Evolutionary conservation across 1,140 invertebrate species (phyloP).

Genomic region (Scaptodrosophila lebanonensis): DNA sequence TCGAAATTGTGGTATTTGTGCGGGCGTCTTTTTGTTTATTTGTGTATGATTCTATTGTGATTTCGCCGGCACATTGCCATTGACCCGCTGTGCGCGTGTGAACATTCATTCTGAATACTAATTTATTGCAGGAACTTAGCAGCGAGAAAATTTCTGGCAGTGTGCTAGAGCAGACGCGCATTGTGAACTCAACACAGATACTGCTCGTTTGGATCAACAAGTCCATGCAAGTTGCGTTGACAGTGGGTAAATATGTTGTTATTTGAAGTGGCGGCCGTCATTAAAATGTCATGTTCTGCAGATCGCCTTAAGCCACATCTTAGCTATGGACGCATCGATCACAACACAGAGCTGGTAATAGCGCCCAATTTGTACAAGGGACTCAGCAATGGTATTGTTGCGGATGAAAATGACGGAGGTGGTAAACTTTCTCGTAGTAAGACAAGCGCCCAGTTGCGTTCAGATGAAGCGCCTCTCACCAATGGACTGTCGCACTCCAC

Average conservation of each 20-base stretch:
- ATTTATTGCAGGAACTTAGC: conserved; percentile 75
- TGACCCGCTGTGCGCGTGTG: conserved; percentile 43
- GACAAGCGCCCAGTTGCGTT: conserved; percentile 49
- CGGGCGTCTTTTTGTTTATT: conserved; percentile 57
- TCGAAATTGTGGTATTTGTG: conserved; percentile 66
- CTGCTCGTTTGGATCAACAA: conserved; percentile 79
- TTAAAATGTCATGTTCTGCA: conserved; percentile 9
- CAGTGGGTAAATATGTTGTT: conserved; percentile 76
- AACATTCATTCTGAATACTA: background rate
- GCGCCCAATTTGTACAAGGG: conserved; percentile 66
- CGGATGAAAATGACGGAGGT: conserved; percentile 14
- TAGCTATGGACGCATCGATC: conserved; percentile 67
- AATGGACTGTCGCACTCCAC: conserved; percentile 41
- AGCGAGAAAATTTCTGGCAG: conserved; percentile 78
- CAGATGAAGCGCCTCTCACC: conserved; percentile 20
- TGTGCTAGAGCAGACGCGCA: conserved; percentile 78
- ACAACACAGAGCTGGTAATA: conserved; percentile 70
- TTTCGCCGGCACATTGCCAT: conserved; percentile 68
- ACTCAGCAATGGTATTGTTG: conserved; percentile 49
- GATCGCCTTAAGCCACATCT: conserved; percentile 68
- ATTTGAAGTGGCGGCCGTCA: background rate
- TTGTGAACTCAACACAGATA: conserved; percentile 77
- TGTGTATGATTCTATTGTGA: conserved; percentile 37
- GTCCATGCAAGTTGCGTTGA: conserved; percentile 77
- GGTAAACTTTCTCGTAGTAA: conserved; percentile 50